Evolutionary conservation across 1,140 invertebrate species (phyloP), one percentile per base, ranked within the genome.

Genomic region (Nephila pilipes): DNA sequence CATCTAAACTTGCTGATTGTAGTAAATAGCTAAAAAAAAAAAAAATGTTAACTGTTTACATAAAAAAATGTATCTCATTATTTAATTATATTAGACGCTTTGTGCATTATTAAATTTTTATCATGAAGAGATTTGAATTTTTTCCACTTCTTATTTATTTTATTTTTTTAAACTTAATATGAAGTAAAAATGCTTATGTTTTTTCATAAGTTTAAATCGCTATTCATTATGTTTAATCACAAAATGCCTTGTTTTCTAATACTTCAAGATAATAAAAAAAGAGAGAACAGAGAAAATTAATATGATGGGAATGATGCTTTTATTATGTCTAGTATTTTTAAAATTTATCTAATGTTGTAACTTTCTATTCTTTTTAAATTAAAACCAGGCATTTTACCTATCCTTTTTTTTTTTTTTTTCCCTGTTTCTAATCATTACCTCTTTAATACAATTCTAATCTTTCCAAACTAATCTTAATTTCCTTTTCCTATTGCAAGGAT

Each of bases 401-500:
- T 46, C 46, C 46, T 46, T 46, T 46, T 4, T 46, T 46, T 10
- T 46, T 6, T 46, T 36, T 75, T 75, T 75, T 18, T 18, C 36
- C 29, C 63, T 29, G 25, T 60, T 36, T 79, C 8, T 14, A 38
- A 4, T 60, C 58, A 58, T 32, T 58, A 25, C 18, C 81, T 85
- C 81, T 80, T 29, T 80, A 38, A 80, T 32, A 46, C 1, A 80
- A 81, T 54, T 81, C 36, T 38, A 54, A 12, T 20, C 38, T 54
- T 55, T 81, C 36, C 5, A 54, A 46, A 81, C 80, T 81, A 81
- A 46, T 81, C 57, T 22, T 91, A 22, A 32, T 88, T 81, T 57
- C 75, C 46, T 81, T 57, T 90, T 80, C 75, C 32, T 32, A 65
- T 83, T 88, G 29, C 29, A 94, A 94, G 94, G 92, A 97, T 97